A percentile compares a stretch with the other conserved stretches of the same genome.
Conservation (phyloP, 2,113 vertebrate genomes). For the Sakesphorus luctuosus region DNA sequence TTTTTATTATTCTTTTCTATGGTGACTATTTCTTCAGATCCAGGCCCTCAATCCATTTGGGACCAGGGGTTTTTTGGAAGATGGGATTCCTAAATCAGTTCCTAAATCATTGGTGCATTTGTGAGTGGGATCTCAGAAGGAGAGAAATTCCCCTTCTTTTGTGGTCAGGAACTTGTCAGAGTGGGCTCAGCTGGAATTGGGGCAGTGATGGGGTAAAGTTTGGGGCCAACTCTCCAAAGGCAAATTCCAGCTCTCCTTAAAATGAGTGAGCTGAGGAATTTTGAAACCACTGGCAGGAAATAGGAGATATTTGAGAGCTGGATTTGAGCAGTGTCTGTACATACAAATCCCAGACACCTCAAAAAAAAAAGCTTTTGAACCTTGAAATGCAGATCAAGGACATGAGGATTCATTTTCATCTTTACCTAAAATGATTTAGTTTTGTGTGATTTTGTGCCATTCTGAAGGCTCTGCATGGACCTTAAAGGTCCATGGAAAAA, state of each 20-base stretch:
- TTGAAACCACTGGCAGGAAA: not conserved
- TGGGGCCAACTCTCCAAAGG: not conserved
- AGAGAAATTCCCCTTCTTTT: not conserved
- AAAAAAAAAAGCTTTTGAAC: not conserved
- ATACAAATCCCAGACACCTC: not conserved
- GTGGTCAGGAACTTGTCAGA: not conserved
- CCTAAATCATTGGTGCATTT: not conserved
- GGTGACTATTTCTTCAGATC: not conserved
- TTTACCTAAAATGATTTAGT: not conserved
- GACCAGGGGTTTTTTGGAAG: not conserved
- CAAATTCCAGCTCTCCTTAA: not conserved
- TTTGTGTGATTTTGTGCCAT: not conserved
- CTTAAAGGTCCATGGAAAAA: not conserved
- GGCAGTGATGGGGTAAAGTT: not conserved
- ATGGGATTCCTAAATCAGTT: not conserved
- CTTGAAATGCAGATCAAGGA: not conserved
- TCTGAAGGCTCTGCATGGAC: not conserved
- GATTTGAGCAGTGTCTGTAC: not conserved
- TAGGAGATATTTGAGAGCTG: not conserved
- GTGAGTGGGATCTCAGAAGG: not conserved
- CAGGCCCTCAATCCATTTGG: not conserved
- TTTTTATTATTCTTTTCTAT: not conserved
- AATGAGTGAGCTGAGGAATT: not conserved
- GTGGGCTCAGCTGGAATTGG: not conserved
- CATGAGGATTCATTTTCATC: not conserved